These are phyloP conservation scores for Myathropa florea DNA, from an alignment of 2,888 invertebrate genomes.

Conservation along the genomic window DNA sequence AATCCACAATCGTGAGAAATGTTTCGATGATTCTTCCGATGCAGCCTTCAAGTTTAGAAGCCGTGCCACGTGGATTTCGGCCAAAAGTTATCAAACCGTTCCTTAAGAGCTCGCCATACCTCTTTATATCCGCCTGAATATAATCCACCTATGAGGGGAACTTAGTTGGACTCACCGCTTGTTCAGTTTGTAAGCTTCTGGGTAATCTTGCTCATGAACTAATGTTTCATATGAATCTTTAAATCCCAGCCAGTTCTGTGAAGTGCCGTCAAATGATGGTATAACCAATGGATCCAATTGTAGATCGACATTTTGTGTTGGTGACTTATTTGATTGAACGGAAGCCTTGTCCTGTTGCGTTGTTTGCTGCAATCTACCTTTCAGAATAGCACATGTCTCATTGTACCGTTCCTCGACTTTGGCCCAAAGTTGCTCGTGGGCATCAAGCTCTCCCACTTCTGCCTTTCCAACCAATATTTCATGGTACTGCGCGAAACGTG, in stretches of 20 bases:
- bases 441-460: not conserved
- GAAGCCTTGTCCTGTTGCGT: not conserved
- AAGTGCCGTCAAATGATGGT: slow-evolving; percentile 23
- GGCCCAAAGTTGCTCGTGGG: not conserved
- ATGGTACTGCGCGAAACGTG: not conserved
- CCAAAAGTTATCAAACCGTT: slow-evolving; percentile 34
- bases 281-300: too few species aligned
- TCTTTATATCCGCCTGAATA: slow-evolving; percentile 40
- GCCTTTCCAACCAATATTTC: not conserved
- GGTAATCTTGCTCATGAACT: too few species aligned
- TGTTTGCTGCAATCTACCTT: not conserved
- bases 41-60: slow-evolving; percentile 35
- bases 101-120: slow-evolving; percentile 32
- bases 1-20: slow-evolving; percentile 39
- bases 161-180: too few species aligned
- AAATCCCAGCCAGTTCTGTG: slow-evolving; percentile 41
- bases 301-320: not conserved
- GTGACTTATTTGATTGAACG: not conserved
- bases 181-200: too few species aligned
- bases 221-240: too few species aligned
- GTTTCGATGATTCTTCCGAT: slow-evolving; percentile 18
- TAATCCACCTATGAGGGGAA: too few species aligned
- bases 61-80: slow-evolving; percentile 41
- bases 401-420: not conserved
- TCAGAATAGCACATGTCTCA: not conserved